phyloP scores from a whole-genome alignment of 2,113 vertebrate species.

The Crotalus viridis region DNA sequence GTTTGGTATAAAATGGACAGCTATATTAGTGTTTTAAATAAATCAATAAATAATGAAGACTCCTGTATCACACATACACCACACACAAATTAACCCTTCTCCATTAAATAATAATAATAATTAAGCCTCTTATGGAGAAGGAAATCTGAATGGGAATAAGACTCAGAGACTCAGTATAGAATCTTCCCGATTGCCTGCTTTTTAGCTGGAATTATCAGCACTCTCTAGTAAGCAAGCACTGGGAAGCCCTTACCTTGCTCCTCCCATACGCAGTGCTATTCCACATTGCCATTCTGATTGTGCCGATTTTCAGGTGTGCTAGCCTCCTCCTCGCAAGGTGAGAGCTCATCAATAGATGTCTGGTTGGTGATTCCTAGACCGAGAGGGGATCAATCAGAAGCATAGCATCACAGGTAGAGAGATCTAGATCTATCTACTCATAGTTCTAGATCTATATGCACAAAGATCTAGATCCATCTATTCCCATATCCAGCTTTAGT shows the following conservation, averaged over 20 bases:
- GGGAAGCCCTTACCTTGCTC: slow-evolving; percentile 7
- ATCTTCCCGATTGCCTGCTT: not conserved
- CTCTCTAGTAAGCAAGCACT: not conserved
- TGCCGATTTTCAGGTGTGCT: slow-evolving; percentile 45
- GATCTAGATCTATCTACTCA: rapidly evolving
- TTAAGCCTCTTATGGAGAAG: not conserved
- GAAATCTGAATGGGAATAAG: not conserved
- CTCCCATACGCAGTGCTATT: slow-evolving; percentile 51
- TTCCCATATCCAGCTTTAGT: not conserved
- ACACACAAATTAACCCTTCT: not conserved
- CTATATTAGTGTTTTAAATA: not conserved
- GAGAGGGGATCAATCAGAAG: not conserved
- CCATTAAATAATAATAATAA: not conserved
- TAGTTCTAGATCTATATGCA: not conserved
- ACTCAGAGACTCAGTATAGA: not conserved
- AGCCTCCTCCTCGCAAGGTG: slow-evolving; percentile 65
- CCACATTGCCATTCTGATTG: slow-evolving; percentile 74
- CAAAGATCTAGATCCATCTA: not conserved
- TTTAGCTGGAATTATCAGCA: not conserved
- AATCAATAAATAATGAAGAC: not conserved
- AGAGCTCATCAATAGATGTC: slow-evolving; percentile 75
- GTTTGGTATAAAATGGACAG: not conserved
- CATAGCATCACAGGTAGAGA: not conserved
- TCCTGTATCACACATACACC: not conserved
- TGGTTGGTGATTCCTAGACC: slow-evolving; percentile 77